Base-by-base conservation (phyloP, 2,888 invertebrate species). In the Coleophora deauratella region DNA sequence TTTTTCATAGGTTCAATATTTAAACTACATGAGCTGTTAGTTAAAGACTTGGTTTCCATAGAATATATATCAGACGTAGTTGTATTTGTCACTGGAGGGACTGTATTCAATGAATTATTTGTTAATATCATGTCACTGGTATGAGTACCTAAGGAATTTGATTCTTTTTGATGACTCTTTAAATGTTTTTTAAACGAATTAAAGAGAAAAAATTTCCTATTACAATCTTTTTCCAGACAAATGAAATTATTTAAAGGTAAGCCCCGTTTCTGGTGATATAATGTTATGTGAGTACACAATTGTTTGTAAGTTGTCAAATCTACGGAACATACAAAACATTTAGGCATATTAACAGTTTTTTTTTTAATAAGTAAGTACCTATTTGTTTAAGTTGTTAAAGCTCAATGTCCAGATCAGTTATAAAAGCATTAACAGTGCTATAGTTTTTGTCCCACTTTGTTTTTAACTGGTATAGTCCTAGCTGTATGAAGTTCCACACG, bases 401-500 rank as follows among this genome's bases (percentile, higher is more conserved):
- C 11, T 32, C 40, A 40, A 40, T 40, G 40, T 35, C 40, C 40
- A 40, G 30, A 35, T 40, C 40, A 40, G 40, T 40, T 30, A 40
- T 40, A 30, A 40, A 40, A 35, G 40, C 40, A 40, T 40, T 40
- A 34, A 40, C 40, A 40, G 40, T 40, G 35, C 40, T 40, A 34
- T 40, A 40, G 35, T 14, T 35, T 40, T 40, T 40, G 40, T 40
- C 40, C 40, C 40, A 40, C 35, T 40, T 40, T 40, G 40, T 40
- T 40, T 40, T 40, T 35, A 40, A 40, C 30, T 40, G 40, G 40
- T 40, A 40, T 35, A 40, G 40, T 40, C 40, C 40, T 35, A 40
- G 28, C 31, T 40, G 40, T 35, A 41, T 33, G 36, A 41, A 41
- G 36, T 36, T 41, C 41, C 41, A 41, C 41, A 41, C 41, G 33